Evolutionary conservation across 2,888 invertebrate genomes (phyloP).

Genomic region (Argyra leucocephala): DNA sequence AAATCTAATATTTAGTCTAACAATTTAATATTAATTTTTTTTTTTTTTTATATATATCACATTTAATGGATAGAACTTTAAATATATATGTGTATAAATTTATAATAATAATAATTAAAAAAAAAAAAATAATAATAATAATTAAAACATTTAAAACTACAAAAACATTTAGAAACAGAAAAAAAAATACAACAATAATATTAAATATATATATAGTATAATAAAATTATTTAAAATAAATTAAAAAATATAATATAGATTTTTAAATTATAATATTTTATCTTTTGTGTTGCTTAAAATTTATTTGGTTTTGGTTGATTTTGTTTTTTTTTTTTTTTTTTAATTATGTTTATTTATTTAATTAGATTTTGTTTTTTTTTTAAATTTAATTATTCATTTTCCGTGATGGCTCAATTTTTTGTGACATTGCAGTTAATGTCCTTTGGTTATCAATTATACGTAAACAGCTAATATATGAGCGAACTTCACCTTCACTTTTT

Average conservation of each 20-base stretch:
- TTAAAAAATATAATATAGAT: not conserved
- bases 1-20: too few species aligned
- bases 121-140: not conserved
- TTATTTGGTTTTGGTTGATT: not conserved
- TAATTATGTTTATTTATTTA: not conserved
- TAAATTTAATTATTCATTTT: slow-evolving; percentile 24
- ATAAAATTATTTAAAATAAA: not conserved
- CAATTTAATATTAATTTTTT: too few species aligned
- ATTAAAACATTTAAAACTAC: not conserved
- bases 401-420: slow-evolving; percentile 60
- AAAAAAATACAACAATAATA: not conserved
- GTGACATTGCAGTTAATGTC: slow-evolving; percentile 65
- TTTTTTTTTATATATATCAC: slow-evolving; percentile 2
- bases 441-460: slow-evolving; percentile 72
- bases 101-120: not conserved
- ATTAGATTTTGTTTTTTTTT: not conserved
- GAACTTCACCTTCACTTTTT: slow-evolving; percentile 60
- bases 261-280: not conserved
- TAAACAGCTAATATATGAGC: slow-evolving; percentile 60
- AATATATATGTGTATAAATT: not conserved
- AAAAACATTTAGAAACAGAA: not conserved
- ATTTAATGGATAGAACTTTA: not conserved
- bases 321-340: not conserved
- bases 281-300: not conserved
- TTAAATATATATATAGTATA: not conserved